Percentiles rank a stretch among this genome's conserved stretches.
These are phyloP conservation scores for Alsophila aescularia DNA, from an alignment of 2,888 invertebrate genomes.

Conservation along the genomic window DNA sequence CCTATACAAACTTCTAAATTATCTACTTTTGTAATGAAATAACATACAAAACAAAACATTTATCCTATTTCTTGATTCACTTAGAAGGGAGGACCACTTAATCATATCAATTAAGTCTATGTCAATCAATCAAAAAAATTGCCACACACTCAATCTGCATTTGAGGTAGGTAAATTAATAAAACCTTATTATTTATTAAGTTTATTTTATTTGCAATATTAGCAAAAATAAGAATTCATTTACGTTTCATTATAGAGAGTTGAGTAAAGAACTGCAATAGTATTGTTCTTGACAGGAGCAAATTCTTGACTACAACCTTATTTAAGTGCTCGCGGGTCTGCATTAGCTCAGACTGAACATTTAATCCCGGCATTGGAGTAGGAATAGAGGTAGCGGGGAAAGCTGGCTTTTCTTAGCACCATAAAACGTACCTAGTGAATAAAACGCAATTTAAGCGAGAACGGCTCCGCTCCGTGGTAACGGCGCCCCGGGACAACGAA, in stretches of 20 bases:
- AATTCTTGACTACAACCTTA: slow-evolving; percentile 38
- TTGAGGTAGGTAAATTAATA: too few relatives aligned
- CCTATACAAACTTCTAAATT: background rate
- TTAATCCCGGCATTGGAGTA: slow-evolving; percentile 43
- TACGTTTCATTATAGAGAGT: slow-evolving; percentile 27
- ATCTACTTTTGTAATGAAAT: background rate
- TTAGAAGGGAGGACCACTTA: background rate
- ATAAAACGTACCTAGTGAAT: slow-evolving; percentile 26
- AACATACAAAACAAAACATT: too few relatives aligned
- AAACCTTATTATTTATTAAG: too few relatives aligned
- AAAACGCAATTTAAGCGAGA: slow-evolving; percentile 30
- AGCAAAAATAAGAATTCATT: slow-evolving; percentile 29
- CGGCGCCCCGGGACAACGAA: slow-evolving; percentile 40
- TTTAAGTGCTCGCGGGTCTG: slow-evolving; percentile 45
- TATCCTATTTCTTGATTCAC: background rate
- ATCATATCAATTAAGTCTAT: slow-evolving; percentile 10
- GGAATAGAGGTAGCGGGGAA: slow-evolving; percentile 1
- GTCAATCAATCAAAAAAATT: too few relatives aligned
- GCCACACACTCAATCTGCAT: too few relatives aligned
- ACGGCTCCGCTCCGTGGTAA: slow-evolving; percentile 35
- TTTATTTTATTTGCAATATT: too few relatives aligned
- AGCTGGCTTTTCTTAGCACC: slow-evolving; percentile 20
- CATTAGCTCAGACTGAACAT: slow-evolving; percentile 47
- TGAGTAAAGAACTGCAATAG: slow-evolving; percentile 39
- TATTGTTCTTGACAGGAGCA: slow-evolving; percentile 51